These are phyloP conservation scores for Parotocinclus haroldoi DNA, from an alignment of 2,797 vertebrate species.

Conservation along the genomic window DNA sequence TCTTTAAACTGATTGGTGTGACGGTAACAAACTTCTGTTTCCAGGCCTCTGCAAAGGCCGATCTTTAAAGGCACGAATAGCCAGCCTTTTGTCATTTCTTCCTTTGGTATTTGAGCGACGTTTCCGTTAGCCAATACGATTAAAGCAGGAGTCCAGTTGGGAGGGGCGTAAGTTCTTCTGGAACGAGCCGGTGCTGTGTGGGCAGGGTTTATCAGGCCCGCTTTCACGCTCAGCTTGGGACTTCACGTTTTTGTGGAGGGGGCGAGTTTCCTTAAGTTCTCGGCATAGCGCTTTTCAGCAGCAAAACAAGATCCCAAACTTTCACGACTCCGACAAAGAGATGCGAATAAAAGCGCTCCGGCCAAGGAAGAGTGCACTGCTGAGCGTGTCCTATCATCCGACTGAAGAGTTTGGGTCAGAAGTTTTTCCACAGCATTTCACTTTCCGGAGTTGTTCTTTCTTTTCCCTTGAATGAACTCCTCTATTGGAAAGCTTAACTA, in stretches of 20 bases:
- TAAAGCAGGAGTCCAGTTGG: conserved; percentile 38
- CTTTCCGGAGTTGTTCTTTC: neutral
- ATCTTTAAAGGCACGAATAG: neutral
- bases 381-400: conserved; percentile 21
- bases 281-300: conserved; percentile 50
- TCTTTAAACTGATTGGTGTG: no score
- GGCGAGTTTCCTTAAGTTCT: conserved; percentile 52
- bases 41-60: no score
- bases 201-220: conserved; percentile 33
- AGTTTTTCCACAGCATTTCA: neutral
- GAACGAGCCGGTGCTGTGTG: conserved; percentile 28
- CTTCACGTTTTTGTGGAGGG: conserved; percentile 40
- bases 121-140: conserved; percentile 43
- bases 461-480: conserved; percentile 18
- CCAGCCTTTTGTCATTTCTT: conserved; percentile 9
- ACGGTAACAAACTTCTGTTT: no score
- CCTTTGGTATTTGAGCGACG: conserved; percentile 47
- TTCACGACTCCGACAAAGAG: conserved; percentile 39
- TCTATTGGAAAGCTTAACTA: conserved; percentile 32
- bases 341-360: conserved; percentile 8
- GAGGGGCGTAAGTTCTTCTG: conserved; percentile 44
- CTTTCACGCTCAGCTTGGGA: conserved; percentile 29
- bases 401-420: neutral
- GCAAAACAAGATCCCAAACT: conserved; percentile 30
- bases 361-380: conserved; percentile 9